Percentiles rank a stretch among this genome's conserved stretches.
phyloP scores from a whole-genome alignment of 2,797 vertebrate species.

The Sternotherus odoratus region DNA sequence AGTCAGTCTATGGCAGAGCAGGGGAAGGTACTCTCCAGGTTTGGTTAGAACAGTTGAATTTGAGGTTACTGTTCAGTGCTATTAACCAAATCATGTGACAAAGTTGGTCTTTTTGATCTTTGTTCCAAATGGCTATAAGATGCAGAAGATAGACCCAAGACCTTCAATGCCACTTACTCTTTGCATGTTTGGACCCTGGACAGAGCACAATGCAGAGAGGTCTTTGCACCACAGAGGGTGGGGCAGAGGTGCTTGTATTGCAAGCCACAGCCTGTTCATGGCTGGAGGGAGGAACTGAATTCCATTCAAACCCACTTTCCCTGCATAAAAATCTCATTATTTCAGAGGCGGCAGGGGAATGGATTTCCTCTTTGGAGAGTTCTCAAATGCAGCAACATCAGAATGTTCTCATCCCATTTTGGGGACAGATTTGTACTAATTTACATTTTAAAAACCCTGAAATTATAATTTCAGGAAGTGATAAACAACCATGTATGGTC shows the following conservation, averaged over 20 bases:
- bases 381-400: not conserved
- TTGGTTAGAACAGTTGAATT: not conserved
- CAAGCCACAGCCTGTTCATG: not conserved
- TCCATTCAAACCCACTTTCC: not conserved
- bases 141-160: not conserved
- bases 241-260: not conserved
- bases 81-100: not conserved
- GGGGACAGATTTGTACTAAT: constrained; percentile 3
- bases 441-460: constrained; percentile 9
- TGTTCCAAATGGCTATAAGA: not conserved
- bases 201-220: not conserved
- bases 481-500: constrained; percentile 55
- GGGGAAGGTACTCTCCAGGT: not conserved
- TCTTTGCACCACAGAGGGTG: not conserved
- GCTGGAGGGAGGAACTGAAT: not conserved
- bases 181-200: not conserved
- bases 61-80: not conserved
- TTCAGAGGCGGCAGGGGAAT: not conserved
- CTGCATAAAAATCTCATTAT: constrained; percentile 38
- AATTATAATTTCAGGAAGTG: constrained; percentile 45
- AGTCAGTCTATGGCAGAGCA: not conserved
- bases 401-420: constrained; percentile 28
- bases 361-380: not conserved
- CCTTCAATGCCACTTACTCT: not conserved
- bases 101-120: not conserved